Evolutionary conservation across 1,140 invertebrate genomes (phyloP), one percentile per base, ranked within the genome.

Genomic region (Agraylea sexmaculata): DNA sequence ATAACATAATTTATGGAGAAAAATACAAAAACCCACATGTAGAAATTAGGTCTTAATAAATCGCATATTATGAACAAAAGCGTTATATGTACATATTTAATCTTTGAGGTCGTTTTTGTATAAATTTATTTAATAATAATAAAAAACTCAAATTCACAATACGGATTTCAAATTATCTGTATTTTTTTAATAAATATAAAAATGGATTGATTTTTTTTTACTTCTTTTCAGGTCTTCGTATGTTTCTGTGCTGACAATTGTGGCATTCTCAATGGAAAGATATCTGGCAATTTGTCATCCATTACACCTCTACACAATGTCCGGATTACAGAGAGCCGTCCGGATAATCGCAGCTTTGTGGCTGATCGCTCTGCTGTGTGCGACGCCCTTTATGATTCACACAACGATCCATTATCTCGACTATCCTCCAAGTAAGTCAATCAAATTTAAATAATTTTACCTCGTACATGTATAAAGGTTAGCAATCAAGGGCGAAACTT

Each of bases 231-330:
- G 80, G 54, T 85, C 85, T 0, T 85, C 85, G 2, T 90, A 90
- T 56, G 85, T 87, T 0, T 91, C 88, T 0, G 85, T 93, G 1
- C 66, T 94, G 50, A 90, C 86, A 16, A 93, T 95, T 46, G 83
- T 89, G 11, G 81, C 83, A 15, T 90, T 90, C 60, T 86, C 84
- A 0, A 76, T 78, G 52, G 84, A 88, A 59, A 70, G 89, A 28
- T 95, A 93, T 64, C 58, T 93, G 19, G 90, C 90, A 11, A 93
- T 96, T 49, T 94, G 89, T 53, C 81, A 93, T 60, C 88, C 89
- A 0, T 61, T 94, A 23, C 75, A 80, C 46, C 66, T 77, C 13
- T 79, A 88, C 54, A 77, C 77, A 2, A 82, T 89, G 69, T 81
- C 82, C 0, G 82, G 82, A 4, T 68, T 90, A 23, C 75, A 80